These are phyloP conservation scores for Andrena flavipes DNA, from an alignment of 2,888 invertebrate species.

Conservation along the genomic window DNA sequence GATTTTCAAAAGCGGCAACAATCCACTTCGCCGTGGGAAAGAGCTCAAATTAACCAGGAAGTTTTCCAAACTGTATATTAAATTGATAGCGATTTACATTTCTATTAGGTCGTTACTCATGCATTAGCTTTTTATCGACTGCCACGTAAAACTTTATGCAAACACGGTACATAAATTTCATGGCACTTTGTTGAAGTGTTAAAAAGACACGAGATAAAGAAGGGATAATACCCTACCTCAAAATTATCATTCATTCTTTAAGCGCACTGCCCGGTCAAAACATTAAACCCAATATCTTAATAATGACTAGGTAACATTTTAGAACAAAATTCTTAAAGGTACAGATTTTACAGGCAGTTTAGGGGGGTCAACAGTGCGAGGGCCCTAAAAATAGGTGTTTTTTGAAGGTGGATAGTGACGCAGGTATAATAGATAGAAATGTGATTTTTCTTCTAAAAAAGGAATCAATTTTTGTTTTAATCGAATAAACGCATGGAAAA, in stretches of 20 bases:
- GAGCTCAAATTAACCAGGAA: conserved; percentile 9
- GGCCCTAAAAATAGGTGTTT: too few relatives aligned
- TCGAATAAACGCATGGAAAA: too few relatives aligned
- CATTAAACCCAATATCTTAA: too few relatives aligned
- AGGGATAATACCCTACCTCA: not conserved
- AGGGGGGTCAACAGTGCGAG: too few relatives aligned
- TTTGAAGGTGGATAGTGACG: too few relatives aligned
- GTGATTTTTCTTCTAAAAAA: too few relatives aligned
- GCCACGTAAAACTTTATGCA: conserved; percentile 9
- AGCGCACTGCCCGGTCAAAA: too few relatives aligned
- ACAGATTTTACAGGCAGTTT: too few relatives aligned
- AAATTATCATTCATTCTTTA: not conserved
- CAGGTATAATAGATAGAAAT: too few relatives aligned
- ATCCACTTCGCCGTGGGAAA: not conserved
- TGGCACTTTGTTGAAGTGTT: not conserved
- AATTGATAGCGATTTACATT: conserved; percentile 61
- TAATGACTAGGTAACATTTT: too few relatives aligned
- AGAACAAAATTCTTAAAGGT: too few relatives aligned
- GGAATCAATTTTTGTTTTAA: too few relatives aligned
- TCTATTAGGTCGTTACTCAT: conserved; percentile 61
- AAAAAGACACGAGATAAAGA: not conserved
- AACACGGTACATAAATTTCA: not conserved
- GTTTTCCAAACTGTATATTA: conserved; percentile 51
- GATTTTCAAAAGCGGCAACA: not conserved
- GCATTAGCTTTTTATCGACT: conserved; percentile 59